Conservation (phyloP, 1,140 invertebrate species). For the Euglossa dilemma region DNA sequence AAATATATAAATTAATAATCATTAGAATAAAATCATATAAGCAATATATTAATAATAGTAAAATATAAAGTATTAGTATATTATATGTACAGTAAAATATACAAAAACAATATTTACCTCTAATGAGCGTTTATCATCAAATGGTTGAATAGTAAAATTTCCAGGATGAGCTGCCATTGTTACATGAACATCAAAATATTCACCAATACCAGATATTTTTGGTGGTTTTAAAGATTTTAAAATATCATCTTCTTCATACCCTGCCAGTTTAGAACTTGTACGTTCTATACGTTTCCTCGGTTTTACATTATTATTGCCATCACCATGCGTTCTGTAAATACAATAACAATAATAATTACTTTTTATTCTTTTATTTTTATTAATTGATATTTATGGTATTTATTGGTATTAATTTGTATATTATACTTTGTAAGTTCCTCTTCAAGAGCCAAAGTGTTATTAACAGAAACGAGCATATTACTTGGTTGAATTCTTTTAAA, state of each 20-base stretch:
- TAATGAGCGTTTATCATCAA: constrained; percentile 47
- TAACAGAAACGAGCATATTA: constrained; percentile 85
- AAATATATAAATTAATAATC: neutral
- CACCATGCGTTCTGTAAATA: constrained; percentile 60
- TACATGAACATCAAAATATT: constrained; percentile 84
- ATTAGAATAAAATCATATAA: neutral
- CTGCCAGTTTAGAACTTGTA: constrained; percentile 49
- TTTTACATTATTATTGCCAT: constrained; percentile 69
- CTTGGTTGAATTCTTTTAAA: constrained; percentile 84
- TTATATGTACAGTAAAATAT: neutral
- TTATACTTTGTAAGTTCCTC: constrained; percentile 57
- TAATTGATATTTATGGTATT: constrained; percentile 5
- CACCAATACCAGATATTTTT: constrained; percentile 74
- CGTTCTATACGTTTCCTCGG: constrained; percentile 61
- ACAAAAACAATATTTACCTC: constrained; percentile 60
- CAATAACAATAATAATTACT: constrained; percentile 8
- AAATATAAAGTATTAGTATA: neutral
- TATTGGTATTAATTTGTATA: neutral
- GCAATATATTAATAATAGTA: neutral
- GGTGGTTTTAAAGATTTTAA: constrained; percentile 69
- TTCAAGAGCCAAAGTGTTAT: constrained; percentile 84
- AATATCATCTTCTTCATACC: constrained; percentile 24
- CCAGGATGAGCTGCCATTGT: constrained; percentile 84
- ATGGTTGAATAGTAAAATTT: constrained; percentile 82
- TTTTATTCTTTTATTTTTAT: neutral